Conservation (phyloP, 2,797 vertebrate species). For the Anableps anableps region DNA sequence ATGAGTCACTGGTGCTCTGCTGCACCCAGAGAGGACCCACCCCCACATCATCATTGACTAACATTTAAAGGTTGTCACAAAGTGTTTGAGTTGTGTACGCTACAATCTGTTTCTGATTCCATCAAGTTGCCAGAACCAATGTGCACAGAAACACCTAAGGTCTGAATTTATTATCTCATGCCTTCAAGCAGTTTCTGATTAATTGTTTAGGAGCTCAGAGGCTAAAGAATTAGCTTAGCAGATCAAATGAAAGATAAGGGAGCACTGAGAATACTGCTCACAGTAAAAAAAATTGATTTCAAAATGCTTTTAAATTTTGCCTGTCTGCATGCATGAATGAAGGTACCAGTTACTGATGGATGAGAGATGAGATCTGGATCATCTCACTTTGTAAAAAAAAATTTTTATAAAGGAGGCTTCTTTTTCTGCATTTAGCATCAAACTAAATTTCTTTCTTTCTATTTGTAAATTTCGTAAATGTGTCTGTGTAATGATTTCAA, state of each 20-base stretch:
- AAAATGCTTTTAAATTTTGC: conserved; percentile 14
- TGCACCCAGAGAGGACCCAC: conserved; percentile 53
- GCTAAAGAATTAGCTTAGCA: background rate
- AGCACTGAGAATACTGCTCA: background rate
- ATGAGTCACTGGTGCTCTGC: conserved; percentile 66
- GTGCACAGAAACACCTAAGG: conserved; percentile 28
- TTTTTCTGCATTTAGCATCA: background rate
- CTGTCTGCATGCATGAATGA: background rate
- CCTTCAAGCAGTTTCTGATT: background rate
- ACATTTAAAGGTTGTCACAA: conserved; percentile 72
- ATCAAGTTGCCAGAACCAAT: conserved; percentile 21
- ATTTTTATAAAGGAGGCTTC: background rate
- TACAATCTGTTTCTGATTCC: conserved; percentile 30
- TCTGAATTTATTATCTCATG: conserved; percentile 12
- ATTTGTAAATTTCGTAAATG: too few relatives aligned
- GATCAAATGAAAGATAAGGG: conserved; percentile 15
- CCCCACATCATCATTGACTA: conserved; percentile 46
- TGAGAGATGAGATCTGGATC: conserved; percentile 18
- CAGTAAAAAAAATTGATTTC: conserved; percentile 17
- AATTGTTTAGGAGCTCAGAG: conserved; percentile 8
- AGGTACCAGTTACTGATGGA: conserved; percentile 7
- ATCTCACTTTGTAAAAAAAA: conserved; percentile 5
- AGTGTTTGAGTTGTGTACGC: conserved; percentile 32
- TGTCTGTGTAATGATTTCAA: too few relatives aligned
- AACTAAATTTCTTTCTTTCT: too few relatives aligned